Base-by-base conservation (phyloP, 1,140 invertebrate genomes). In the Trichogramma pretiosum region DNA sequence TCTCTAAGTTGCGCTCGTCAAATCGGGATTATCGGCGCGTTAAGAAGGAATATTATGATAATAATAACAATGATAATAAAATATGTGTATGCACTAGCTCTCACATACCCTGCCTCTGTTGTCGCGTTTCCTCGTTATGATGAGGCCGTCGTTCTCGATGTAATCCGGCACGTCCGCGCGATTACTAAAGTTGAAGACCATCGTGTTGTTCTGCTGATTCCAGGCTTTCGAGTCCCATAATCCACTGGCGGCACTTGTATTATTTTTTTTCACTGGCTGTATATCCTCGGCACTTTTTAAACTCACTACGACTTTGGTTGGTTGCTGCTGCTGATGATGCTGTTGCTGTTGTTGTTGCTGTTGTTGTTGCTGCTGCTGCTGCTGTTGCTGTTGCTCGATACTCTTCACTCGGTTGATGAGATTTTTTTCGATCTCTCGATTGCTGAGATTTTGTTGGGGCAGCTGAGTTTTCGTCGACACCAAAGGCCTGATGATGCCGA, bases 121-220 rank as follows among this genome's bases (percentile, higher is more conserved):
- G 59, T 82, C 78, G 45, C 79, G 68, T 57, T 79, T 78, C 61
- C 74, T 76, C 54, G 77, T 76, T 45, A 82, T 76, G 44, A 85
- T 79, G 56, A 86, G 74, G 46, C 85, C 87, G 73, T 91, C 87
- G 70, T 90, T 89, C 66, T 89, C 85, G 62, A 91, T 88, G 69
- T 92, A 90, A 76, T 90, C 86, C 37, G 89, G 88, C 53, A 90
- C 85, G 55, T 85, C 83, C 64, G 85, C 86, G 56, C 84, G 77
- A 63, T 79, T 77, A 53, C 82, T 86, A 68, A 91, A 93, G 70
- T 91, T 89, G 67, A 91, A 91, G 37, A 91, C 85, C 69, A 89
- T 83, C 9, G 84, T 82, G 55, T 80, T 87, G 65, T 75, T 73
- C 46, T 73, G 68, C 38, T 77, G 69, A 56, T 76, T 70, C 70